phyloP scores from a whole-genome alignment of 1,140 invertebrate genomes.

The Rhopalosiphum padi region DNA sequence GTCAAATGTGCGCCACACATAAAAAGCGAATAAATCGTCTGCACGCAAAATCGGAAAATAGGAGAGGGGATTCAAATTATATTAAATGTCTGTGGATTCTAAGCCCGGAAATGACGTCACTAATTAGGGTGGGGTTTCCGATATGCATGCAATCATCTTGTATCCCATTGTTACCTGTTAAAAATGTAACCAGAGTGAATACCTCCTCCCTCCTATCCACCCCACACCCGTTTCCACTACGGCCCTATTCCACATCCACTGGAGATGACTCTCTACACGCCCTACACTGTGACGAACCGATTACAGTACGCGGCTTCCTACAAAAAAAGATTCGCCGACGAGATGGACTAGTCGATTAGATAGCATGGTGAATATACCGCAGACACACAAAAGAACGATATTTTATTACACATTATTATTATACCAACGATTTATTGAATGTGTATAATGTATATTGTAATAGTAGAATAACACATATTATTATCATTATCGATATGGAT shows the following conservation, averaged over 20 bases:
- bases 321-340: conserved; percentile 47
- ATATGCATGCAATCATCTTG: conserved; percentile 52
- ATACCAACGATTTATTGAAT: neutral
- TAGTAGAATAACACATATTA: neutral
- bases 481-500: neutral
- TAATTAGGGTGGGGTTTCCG: conserved; percentile 57
- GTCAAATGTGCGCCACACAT: neutral
- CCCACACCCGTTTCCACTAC: neutral
- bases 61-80: conserved; percentile 33
- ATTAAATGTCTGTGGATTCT: conserved; percentile 50
- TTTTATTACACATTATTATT: conserved; percentile 32
- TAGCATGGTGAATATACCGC: neutral
- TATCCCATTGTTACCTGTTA: conserved; percentile 55
- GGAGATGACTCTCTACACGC: conserved; percentile 46
- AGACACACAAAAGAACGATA: conserved; percentile 19
- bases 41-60: conserved; percentile 35
- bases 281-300: conserved; percentile 55
- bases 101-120: conserved; percentile 56
- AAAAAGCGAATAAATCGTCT: conserved; percentile 51
- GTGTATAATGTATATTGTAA: neutral
- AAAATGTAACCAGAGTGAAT: conserved; percentile 53
- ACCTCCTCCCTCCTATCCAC: neutral
- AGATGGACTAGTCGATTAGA: conserved; percentile 42
- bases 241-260: conserved; percentile 11
- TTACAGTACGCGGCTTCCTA: conserved; percentile 46